Base-by-base conservation (phyloP, 2,797 vertebrate genomes). In the Artibeus lituratus region DNA sequence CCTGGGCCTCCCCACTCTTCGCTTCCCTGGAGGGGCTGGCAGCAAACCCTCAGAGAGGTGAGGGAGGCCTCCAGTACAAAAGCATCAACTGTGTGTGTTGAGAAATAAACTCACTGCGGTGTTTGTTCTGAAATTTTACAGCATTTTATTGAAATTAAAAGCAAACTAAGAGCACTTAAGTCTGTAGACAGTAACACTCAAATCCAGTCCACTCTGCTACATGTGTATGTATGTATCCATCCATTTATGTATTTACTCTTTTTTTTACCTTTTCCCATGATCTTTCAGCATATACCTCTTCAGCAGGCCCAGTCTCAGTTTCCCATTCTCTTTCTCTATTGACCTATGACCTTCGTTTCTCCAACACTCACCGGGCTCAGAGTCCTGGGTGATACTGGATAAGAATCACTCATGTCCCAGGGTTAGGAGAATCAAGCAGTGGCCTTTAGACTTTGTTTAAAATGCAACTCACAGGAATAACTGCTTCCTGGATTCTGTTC, bases 131-230 rank as follows among this genome's bases (percentile, higher is more conserved):
- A 80, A 70, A 53, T 65, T 55, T 81, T 90, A 47, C 78, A 70
- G 47, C 88, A 62, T 73, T 49, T 72, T 29, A 29, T n/a, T 90
- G 37, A 90, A 89, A 72, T 84, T 3, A 82, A 86, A 73, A 95
- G 70, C 53, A 24, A 96, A 26, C 21, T 19, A 80, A 93, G 70
- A 81, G 24, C 12, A 37, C 87, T 91, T 86, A 29, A 10, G 5
- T 89, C 73, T 72, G 0, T 5, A 62, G 47, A 55, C 22, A 37
- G 1, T 9, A 69, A 14, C 12, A 16, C 39, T 86, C 59, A 49
- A 55, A 62, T 19, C 21, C 7, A 5, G 18, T 11, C 47, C 44
- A 15, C 65, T 55, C 51, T 90, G 55, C 29, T 8, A 12, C 29
- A 1, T 35, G 29, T 74, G 8, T 67, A 2, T 72, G 11, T 73